phyloP scores from a whole-genome alignment of 2,797 vertebrate species.

The Psittacula derbiana region DNA sequence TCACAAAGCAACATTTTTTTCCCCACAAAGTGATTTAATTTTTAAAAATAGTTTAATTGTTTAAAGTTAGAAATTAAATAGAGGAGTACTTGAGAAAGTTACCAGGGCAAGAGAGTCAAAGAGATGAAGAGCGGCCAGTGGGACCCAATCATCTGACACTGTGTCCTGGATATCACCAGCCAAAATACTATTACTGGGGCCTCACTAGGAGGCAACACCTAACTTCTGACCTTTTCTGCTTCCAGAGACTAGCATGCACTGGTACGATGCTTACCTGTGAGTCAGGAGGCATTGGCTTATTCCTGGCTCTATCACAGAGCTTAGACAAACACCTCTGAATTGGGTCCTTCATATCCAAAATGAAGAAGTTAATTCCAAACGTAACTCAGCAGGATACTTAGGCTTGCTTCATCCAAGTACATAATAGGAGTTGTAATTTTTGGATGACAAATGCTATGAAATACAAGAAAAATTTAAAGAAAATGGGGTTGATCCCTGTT shows the following conservation, averaged over 20 bases:
- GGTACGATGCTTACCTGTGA: fast-evolving
- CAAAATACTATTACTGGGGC: neutral
- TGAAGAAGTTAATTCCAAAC: neutral
- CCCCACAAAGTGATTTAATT: neutral
- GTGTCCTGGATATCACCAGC: neutral
- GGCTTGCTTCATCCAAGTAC: neutral
- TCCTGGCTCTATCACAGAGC: neutral
- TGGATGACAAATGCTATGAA: neutral
- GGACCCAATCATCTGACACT: neutral
- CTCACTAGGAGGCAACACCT: neutral
- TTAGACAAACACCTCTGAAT: neutral
- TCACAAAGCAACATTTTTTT: neutral
- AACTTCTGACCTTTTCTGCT: neutral
- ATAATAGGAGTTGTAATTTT: neutral
- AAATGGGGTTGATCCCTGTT: neutral
- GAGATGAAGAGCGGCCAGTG: too few relatives aligned
- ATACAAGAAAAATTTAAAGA: neutral
- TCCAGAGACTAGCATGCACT: neutral
- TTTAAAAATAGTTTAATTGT: neutral
- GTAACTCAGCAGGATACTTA: neutral
- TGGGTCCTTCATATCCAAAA: neutral
- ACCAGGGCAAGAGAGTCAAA: neutral
- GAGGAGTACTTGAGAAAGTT: neutral
- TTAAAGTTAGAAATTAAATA: neutral
- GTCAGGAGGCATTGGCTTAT: neutral